Conservation (phyloP, 2,113 vertebrate genomes). For the Rhabdomys dilectus region DNA sequence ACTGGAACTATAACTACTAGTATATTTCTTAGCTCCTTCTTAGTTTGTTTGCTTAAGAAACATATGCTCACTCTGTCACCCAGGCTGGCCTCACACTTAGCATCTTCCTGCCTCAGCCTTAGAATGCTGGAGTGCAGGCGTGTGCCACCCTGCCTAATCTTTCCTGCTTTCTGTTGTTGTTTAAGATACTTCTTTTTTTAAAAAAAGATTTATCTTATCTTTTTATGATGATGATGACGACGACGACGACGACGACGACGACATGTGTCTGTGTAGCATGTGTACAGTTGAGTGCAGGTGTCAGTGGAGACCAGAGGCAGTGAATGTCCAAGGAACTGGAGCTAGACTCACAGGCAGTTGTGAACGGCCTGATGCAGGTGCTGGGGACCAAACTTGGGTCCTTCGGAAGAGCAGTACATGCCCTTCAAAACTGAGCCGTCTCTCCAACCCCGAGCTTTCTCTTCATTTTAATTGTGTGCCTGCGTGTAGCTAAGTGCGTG, state of each 20-base stretch:
- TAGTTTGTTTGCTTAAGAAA: neutral
- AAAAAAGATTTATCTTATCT: neutral
- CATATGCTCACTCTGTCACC: neutral
- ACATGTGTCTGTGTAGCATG: neutral
- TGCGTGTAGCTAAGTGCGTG: neutral
- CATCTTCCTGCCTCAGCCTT: neutral
- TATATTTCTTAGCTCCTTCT: neutral
- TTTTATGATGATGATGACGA: too few relatives aligned
- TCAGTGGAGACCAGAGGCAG: neutral
- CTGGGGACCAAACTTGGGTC: neutral
- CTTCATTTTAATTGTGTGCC: neutral
- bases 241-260: too few relatives aligned
- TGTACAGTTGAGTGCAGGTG: neutral
- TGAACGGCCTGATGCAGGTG: too few relatives aligned
- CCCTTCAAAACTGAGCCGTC: neutral
- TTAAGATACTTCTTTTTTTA: neutral
- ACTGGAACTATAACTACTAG: neutral
- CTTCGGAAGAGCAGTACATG: neutral
- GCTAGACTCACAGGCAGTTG: neutral
- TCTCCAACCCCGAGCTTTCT: neutral
- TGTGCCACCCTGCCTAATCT: neutral
- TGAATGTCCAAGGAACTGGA: neutral
- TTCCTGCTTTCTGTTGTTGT: neutral
- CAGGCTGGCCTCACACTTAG: neutral
- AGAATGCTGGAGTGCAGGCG: neutral